Percentiles rank a stretch among this genome's conserved stretches.
Evolutionary conservation across 2,797 vertebrate species (phyloP).

Genomic region (Denticeps clupeoides): DNA sequence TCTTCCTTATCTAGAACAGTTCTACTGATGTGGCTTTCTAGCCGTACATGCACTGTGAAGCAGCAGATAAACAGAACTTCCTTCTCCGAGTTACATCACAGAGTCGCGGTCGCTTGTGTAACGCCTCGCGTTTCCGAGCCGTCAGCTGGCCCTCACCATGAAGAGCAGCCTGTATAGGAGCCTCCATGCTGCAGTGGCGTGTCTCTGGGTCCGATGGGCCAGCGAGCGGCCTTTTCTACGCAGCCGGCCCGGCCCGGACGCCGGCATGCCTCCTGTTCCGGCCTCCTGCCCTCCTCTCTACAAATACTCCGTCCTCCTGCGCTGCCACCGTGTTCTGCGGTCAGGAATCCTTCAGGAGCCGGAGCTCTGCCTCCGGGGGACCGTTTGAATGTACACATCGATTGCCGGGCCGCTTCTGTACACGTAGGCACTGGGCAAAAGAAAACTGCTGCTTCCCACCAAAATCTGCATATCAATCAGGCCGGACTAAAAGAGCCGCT

Average conservation of each 20-base stretch:
- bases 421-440: slow-evolving; percentile 33
- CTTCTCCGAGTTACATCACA: too few species aligned
- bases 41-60: too few species aligned
- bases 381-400: slow-evolving; percentile 33
- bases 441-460: slow-evolving; percentile 40
- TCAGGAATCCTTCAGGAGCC: too few species aligned
- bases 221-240: slow-evolving; percentile 60
- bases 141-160: slow-evolving; percentile 49
- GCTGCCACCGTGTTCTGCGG: too few species aligned
- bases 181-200: slow-evolving; percentile 57
- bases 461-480: slow-evolving; percentile 46
- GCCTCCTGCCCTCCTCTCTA: neutral
- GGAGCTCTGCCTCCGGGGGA: too few species aligned
- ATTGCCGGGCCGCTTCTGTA: slow-evolving; percentile 35
- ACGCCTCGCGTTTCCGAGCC: slow-evolving; percentile 9
- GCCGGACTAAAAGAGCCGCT: slow-evolving; percentile 20
- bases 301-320: neutral
- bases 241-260: slow-evolving; percentile 50
- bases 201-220: slow-evolving; percentile 56
- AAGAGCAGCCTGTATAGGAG: slow-evolving; percentile 63
- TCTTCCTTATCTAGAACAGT: too few species aligned
- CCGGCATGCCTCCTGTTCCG: slow-evolving; percentile 53
- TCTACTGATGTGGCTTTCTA: too few species aligned
- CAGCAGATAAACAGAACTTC: too few species aligned
- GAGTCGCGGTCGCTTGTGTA: too few species aligned